Evolutionary conservation across 2,797 vertebrate species (phyloP).

Genomic region (Notoglanidium macrostoma): DNA sequence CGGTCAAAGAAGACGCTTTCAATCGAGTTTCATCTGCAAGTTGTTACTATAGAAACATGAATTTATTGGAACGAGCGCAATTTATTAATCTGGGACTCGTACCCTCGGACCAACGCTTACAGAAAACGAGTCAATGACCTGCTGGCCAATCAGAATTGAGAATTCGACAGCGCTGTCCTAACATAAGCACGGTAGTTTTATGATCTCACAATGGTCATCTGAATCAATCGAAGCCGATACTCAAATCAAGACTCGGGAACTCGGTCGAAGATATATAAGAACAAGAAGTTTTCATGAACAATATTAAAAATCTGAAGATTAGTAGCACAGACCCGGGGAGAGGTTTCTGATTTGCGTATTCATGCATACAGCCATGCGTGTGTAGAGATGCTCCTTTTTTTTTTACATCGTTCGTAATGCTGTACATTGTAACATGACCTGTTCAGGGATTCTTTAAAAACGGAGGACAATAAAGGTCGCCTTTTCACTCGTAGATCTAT

Average conservation of each 20-base stretch:
- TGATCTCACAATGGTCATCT: not conserved
- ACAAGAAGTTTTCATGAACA: not conserved
- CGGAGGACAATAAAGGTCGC: not conserved
- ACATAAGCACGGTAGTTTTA: not conserved
- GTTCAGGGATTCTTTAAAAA: conserved; percentile 18
- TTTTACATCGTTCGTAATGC: not conserved
- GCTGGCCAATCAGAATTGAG: not conserved
- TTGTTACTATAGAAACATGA: not conserved
- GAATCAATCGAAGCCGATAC: not conserved
- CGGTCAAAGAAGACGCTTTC: not conserved
- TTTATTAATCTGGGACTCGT: not conserved
- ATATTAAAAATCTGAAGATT: not conserved
- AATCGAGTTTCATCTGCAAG: not conserved
- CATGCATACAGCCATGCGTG: not conserved
- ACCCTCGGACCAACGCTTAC: not conserved
- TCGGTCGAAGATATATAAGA: not conserved
- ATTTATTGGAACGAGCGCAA: not conserved
- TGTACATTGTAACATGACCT: not conserved
- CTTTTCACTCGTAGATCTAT: conserved; percentile 3
- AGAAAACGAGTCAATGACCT: not conserved
- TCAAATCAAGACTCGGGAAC: not conserved
- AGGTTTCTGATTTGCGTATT: not conserved
- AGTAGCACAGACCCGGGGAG: not conserved
- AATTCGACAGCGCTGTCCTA: not conserved
- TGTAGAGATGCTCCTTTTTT: not conserved